Evolutionary conservation across 2,113 vertebrate genomes (phyloP).

Genomic region (Genyomyrus donnyi): DNA sequence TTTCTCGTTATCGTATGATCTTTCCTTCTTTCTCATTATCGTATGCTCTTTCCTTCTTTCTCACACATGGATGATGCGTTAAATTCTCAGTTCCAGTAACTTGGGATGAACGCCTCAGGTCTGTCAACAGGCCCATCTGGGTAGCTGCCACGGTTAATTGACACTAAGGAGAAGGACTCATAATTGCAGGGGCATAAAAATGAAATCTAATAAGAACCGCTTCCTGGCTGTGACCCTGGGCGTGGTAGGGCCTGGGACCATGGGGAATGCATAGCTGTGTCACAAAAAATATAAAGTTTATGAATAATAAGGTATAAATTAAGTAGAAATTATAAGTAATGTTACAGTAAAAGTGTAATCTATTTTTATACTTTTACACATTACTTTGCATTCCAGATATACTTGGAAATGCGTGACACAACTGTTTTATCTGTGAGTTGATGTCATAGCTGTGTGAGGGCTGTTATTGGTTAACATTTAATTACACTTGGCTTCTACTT

Average conservation of each 20-base stretch:
- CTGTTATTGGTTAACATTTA: not conserved
- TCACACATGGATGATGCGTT: conserved; percentile 32
- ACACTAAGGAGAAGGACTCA: conserved; percentile 35
- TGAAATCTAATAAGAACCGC: conserved; percentile 35
- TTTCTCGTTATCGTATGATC: conserved; percentile 18
- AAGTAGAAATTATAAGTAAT: not conserved
- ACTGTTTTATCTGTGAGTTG: not conserved
- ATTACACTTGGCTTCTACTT: not conserved
- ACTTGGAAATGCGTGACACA: not conserved
- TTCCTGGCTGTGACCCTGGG: conserved; percentile 32
- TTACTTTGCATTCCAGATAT: not conserved
- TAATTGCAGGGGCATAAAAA: conserved; percentile 37
- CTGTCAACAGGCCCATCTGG: conserved; percentile 37
- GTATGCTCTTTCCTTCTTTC: conserved; percentile 15
- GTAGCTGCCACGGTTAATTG: conserved; percentile 51
- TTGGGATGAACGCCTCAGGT: conserved; percentile 18
- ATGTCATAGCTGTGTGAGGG: not conserved
- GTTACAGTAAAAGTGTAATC: not conserved
- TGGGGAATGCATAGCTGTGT: not conserved
- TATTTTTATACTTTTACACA: not conserved
- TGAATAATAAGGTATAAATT: not conserved
- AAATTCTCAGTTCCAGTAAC: conserved; percentile 27
- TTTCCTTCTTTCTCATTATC: conserved; percentile 17
- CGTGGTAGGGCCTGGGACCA: not conserved
- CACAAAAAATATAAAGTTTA: not conserved